phyloP scores from a whole-genome alignment of 1,140 invertebrate genomes.

The Sipha flava region DNA sequence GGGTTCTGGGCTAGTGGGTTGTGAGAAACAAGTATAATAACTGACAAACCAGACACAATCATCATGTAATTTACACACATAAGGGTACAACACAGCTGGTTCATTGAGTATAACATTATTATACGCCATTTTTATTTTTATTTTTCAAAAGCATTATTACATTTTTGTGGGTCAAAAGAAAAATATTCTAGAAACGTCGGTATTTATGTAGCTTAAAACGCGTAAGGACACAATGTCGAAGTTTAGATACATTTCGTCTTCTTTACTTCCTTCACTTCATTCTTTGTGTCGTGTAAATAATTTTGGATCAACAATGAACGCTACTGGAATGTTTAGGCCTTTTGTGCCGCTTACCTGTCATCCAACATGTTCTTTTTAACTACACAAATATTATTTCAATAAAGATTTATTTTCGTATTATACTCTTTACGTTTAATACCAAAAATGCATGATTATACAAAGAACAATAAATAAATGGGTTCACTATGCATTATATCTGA shows the following conservation, averaged over 20 bases:
- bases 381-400: constrained; percentile 26
- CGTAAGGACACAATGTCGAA: neutral
- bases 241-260: neutral
- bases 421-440: neutral
- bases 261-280: neutral
- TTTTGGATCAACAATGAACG: neutral
- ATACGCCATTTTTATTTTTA: neutral
- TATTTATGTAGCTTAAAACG: neutral
- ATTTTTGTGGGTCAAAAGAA: neutral
- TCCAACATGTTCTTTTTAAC: constrained; percentile 9
- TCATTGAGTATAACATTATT: neutral
- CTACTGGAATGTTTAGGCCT: constrained; percentile 1
- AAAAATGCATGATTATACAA: neutral
- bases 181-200: neutral
- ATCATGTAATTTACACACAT: constrained; percentile 11
- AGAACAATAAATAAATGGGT: constrained; percentile 21
- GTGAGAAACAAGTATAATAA: constrained; percentile 10
- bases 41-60: neutral
- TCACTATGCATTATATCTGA: neutral
- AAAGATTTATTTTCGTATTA: neutral
- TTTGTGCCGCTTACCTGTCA: neutral
- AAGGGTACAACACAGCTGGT: neutral
- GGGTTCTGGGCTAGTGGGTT: neutral
- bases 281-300: neutral
- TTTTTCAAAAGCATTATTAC: neutral